Base-by-base conservation (phyloP, 2,888 invertebrate genomes). In the Nemoura dubitans region DNA sequence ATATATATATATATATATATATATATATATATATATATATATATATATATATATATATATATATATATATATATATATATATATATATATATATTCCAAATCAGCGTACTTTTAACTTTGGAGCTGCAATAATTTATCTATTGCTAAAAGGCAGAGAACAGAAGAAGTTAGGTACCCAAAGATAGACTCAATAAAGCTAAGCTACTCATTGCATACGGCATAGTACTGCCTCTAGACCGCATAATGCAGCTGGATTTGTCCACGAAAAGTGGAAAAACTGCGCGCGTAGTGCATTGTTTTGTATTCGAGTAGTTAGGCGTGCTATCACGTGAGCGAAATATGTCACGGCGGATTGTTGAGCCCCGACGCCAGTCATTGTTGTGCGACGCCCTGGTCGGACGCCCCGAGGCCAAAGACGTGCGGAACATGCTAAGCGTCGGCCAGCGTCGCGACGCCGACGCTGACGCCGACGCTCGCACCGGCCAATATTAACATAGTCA, bases 251-350 rank as follows among this genome's bases (percentile, higher is more conserved):
- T 2, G 59, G 59, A 21, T 59, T 59, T 59, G 16, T 14, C 21
- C 10, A 7, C 21, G 59, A 59, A 59, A 59, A 59, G 59, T 59
- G 21, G 59, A 7, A 59, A 59, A 59, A 59, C n/a, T n/a, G n/a
- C n/a, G n/a, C n/a, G n/a, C n/a, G 59, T 59, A 36, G 59, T 59
- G 59, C 59, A 59, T 59, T 59, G 59, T 59, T 59, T 59, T 59
- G 59, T 59, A 59, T 59, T 59, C 59, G 59, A 59, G 59, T 21
- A 59, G 59, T 59, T 59, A 7, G 59, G 59, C 14, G 59, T 59
- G 59, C 59, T 1, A 3, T 59, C 59, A 59, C 59, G 59, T 59
- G 59, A 59, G 59, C 3, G 59, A 59, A 59, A 59, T 59, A 59
- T 59, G 59, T 59, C 59, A 59, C 16, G 59, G 6, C 14, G 59